Conservation (phyloP, 37 sponge, comb jelly and placozoan species). For the Oopsacas minuta region DNA sequence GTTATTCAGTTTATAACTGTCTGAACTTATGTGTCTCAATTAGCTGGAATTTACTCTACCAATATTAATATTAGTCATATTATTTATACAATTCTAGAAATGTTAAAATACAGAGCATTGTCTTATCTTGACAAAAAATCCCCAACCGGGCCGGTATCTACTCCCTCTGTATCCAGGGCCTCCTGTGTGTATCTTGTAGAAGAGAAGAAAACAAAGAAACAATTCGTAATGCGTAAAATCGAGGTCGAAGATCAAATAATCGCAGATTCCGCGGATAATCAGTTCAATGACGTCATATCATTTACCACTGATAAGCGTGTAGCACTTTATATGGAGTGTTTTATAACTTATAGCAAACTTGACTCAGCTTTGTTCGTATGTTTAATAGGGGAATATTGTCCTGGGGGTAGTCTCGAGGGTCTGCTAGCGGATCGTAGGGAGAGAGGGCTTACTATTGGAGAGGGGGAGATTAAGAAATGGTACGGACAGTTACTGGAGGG, state of each 20-base stretch:
- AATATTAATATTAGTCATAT: no score
- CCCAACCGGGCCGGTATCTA: background rate
- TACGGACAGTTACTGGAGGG: slow-evolving; percentile 1
- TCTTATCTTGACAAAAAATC: background rate
- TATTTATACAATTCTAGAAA: no score
- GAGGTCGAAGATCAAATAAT: background rate
- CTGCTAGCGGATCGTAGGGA: background rate
- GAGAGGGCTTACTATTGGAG: background rate
- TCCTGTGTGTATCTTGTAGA: background rate
- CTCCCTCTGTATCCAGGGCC: no score
- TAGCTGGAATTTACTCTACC: no score
- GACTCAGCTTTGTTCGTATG: background rate
- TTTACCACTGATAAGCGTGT: background rate
- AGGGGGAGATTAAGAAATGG: background rate
- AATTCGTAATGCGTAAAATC: background rate
- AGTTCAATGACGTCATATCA: background rate
- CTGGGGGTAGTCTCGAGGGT: background rate
- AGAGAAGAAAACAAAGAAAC: background rate
- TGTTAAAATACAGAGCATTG: background rate
- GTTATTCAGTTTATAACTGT: background rate
- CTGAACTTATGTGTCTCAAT: no score
- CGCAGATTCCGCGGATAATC: background rate
- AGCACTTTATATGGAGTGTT: background rate
- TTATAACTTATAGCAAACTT: background rate
- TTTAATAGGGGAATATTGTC: background rate